Conservation (phyloP, 2,113 vertebrate genomes). For the Galemys pyrenaicus region DNA sequence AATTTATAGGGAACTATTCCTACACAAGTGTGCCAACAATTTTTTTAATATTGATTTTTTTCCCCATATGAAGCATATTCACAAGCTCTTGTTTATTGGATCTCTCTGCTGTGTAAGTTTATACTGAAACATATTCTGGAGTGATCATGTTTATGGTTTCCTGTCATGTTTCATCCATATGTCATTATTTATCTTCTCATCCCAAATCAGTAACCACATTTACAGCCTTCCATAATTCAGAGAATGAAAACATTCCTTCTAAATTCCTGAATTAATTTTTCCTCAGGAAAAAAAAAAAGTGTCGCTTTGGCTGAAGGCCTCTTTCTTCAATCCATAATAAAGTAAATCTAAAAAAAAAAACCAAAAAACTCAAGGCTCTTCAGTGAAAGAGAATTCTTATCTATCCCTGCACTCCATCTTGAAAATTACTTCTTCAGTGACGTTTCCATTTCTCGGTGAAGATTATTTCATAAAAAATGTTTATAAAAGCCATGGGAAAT, state of each 20-base stretch:
- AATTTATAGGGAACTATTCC: neutral
- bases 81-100: neutral
- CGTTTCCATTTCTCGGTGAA: neutral
- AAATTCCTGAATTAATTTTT: slow-evolving; percentile 2
- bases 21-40: neutral
- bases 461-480: neutral
- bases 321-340: neutral
- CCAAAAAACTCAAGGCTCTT: neutral
- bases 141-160: neutral
- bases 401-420: neutral
- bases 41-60: neutral
- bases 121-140: neutral
- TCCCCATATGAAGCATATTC: neutral
- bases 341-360: slow-evolving; percentile 8
- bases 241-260: slow-evolving; percentile 3
- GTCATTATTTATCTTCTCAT: neutral
- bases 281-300: neutral
- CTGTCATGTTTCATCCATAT: neutral
- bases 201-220: neutral
- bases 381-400: neutral
- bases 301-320: neutral
- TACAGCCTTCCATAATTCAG: neutral
- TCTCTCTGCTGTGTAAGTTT: neutral
- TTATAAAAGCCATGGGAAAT: neutral
- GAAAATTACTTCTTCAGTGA: neutral